Percentiles rank a stretch among this genome's conserved stretches.
phyloP scores from a whole-genome alignment of 2,888 invertebrate genomes.

The Amaurobius ferox region DNA sequence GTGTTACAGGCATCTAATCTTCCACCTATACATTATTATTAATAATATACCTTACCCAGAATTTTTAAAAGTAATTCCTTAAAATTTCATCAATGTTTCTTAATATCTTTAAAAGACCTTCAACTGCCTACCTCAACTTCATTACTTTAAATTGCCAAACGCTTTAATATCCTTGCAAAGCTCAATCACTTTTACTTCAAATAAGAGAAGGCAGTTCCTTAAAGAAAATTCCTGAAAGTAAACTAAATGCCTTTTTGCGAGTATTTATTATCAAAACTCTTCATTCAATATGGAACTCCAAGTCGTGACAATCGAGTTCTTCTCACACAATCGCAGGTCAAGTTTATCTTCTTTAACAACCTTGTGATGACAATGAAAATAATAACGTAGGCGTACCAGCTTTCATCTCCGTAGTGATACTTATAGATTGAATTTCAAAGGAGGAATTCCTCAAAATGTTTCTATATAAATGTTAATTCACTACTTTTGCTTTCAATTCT shows the following conservation, averaged over 20 bases:
- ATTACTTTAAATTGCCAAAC: too few relatives aligned
- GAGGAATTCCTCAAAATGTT: neutral
- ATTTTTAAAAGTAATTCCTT: too few relatives aligned
- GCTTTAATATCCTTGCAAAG: too few relatives aligned
- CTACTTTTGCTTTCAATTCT: neutral
- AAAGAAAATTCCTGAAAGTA: neutral
- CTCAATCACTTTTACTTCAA: too few relatives aligned
- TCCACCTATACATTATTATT: too few relatives aligned
- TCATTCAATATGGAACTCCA: neutral
- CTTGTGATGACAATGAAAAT: neutral
- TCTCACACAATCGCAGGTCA: neutral
- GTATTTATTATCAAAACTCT: neutral
- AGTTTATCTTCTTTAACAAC: neutral
- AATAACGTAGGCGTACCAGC: constrained; percentile 1
- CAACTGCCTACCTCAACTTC: too few relatives aligned
- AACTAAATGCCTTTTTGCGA: neutral
- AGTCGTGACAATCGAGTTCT: neutral
- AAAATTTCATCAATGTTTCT: too few relatives aligned
- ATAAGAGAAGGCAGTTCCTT: neutral
- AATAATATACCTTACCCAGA: too few relatives aligned
- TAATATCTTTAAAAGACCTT: too few relatives aligned
- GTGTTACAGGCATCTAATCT: too few relatives aligned
- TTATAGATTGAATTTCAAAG: neutral
- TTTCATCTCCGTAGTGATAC: neutral
- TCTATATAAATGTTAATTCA: neutral